A percentile compares a stretch with the other conserved stretches of the same genome.
These are phyloP conservation scores for Microplitis deprimator DNA, from an alignment of 2,888 invertebrate species.

Conservation along the genomic window DNA sequence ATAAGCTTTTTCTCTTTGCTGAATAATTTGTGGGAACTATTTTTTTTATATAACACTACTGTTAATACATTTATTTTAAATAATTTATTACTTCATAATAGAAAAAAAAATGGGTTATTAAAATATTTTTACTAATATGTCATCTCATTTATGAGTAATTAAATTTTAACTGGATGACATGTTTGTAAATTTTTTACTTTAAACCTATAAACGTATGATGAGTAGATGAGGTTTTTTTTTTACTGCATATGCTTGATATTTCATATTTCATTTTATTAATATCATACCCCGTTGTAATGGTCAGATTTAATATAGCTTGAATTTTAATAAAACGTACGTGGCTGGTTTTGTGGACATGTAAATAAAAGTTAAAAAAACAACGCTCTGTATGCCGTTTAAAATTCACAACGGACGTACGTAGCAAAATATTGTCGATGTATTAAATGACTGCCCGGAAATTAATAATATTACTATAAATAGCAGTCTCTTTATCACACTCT, in stretches of 20 bases:
- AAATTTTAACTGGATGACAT: no score
- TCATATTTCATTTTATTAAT: background rate
- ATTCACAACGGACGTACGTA: slow-evolving; percentile 38
- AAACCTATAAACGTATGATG: background rate
- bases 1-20: slow-evolving; percentile 4
- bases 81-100: background rate
- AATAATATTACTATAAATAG: slow-evolving; percentile 57
- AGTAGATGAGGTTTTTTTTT: background rate
- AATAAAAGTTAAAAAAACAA: slow-evolving; percentile 46
- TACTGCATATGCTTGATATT: background rate
- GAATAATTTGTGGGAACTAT: background rate
- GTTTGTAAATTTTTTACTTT: background rate
- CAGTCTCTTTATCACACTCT: slow-evolving; percentile 29
- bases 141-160: no score
- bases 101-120: no score
- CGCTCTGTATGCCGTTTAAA: background rate
- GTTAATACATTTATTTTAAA: background rate
- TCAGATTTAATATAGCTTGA: slow-evolving; percentile 54
- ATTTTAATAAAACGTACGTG: slow-evolving; percentile 59
- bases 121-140: no score
- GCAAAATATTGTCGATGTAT: slow-evolving; percentile 60
- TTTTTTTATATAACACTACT: background rate
- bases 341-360: slow-evolving; percentile 58
- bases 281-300: slow-evolving; percentile 38
- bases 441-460: slow-evolving; percentile 62